These are phyloP conservation scores for Labroides dimidiatus DNA, from an alignment of 2,797 vertebrate genomes.

Conservation along the genomic window DNA sequence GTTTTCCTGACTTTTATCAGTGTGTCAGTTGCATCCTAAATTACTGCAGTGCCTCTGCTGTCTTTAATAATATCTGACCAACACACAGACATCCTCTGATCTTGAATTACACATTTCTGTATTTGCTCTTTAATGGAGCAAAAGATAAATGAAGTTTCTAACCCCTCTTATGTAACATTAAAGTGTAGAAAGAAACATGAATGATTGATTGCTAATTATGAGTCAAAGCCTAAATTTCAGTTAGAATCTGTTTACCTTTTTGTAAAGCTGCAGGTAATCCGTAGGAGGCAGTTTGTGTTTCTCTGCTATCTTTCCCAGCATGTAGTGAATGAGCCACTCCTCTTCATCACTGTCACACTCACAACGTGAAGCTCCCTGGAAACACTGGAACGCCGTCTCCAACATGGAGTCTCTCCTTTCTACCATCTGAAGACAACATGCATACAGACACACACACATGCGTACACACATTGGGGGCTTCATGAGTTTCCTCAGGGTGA, in stretches of 20 bases:
- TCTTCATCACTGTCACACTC: conserved; percentile 96
- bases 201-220: neutral
- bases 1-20: neutral
- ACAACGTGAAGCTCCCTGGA: conserved; percentile 91
- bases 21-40: no score
- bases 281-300: conserved; percentile 89
- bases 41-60: no score
- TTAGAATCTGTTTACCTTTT: conserved; percentile 81
- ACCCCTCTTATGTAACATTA: no score
- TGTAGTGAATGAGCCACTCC: conserved; percentile 99
- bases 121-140: neutral
- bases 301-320: conserved; percentile 98
- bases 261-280: conserved; percentile 92
- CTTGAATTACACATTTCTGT: neutral
- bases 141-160: no score
- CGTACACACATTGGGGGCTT: neutral
- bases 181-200: no score
- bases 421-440: conserved; percentile 87
- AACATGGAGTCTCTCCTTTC: conserved; percentile 94
- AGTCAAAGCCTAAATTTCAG: neutral
- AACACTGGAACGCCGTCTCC: conserved; percentile 92
- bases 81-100: no score
- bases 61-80: no score
- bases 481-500: conserved; percentile 26
- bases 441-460: conserved; percentile 17